phyloP scores from a whole-genome alignment of 30 jellyfish, hydroid and myxozoan species.

The Chrysaora quinquecirrha region DNA sequence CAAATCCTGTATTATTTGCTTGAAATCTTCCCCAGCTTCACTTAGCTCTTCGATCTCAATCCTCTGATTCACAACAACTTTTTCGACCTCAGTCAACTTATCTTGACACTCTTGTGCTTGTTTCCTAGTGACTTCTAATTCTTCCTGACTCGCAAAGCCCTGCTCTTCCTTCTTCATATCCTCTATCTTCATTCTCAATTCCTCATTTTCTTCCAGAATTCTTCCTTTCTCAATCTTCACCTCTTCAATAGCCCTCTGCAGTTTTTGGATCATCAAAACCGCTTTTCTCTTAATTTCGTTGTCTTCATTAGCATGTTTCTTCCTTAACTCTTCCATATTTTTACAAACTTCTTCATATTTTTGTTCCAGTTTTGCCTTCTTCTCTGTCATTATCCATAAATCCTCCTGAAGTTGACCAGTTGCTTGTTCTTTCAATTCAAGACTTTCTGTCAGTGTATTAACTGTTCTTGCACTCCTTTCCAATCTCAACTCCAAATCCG shows the following conservation, averaged over 20 bases:
- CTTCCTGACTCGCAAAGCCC: neutral
- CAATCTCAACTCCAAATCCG: neutral
- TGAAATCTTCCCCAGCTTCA: conserved; percentile 1
- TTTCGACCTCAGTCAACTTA: neutral
- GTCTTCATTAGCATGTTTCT: neutral
- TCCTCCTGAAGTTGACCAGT: conserved; percentile 6
- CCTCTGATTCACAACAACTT: neutral
- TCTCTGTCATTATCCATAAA: neutral
- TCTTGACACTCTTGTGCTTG: neutral
- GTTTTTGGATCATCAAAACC: neutral
- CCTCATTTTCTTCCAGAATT: neutral
- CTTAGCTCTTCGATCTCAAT: neutral
- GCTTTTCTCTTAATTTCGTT: neutral
- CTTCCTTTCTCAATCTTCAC: neutral
- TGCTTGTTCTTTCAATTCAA: conserved; percentile 3
- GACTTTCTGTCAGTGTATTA: neutral
- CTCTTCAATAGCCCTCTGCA: neutral
- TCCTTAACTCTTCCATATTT: neutral
- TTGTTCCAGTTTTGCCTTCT: neutral
- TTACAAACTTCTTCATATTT: neutral
- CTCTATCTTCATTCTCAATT: neutral
- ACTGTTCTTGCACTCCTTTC: neutral
- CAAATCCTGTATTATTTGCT: neutral
- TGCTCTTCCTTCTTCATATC: neutral
- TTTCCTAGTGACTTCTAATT: neutral